Evolutionary conservation across 37 sponge, comb jelly and placozoan genomes (phyloP), one percentile per base, ranked within the genome.

Genomic region (Aplysina aerophoba): DNA sequence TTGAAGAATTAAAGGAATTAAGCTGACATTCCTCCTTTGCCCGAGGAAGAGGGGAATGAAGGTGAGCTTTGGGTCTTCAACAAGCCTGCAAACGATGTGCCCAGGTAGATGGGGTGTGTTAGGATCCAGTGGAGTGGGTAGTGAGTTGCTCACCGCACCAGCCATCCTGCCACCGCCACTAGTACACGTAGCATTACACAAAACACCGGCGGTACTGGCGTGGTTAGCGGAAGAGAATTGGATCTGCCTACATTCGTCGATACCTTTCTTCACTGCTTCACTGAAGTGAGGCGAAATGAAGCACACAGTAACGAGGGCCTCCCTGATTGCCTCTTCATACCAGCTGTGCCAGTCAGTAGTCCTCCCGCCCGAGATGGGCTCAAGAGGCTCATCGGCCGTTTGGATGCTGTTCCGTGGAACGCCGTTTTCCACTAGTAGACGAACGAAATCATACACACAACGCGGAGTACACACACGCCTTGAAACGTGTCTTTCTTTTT

Each of bases 11-110:
- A 75, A 21, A 41, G 78, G 78, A 36, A 75, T 21, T 53, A 50
- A 75, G 21, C 54, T 75, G 24, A 14, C 20, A 41, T 75, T 54
- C 54, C 25, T 75, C 21, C 41, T 44, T 3, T n/a, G 15, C 1
- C 78, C 78, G 11, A 75, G 78, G 53, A 75, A 75, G 15, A 75
- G 11, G 33, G 78, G 78, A 36, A 75, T 54, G 41, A 75, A 75
- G 3, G 54, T 21, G 25, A 75, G 27, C 24, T 27, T 2, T 28
- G 64, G 28, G 11, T 62, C 24, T 28, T 62, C 28, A 62, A 62
- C 11, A 28, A 62, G 64, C 5, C 28, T 62, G 4, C 64, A 14
- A n/a, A 62, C 24, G 12, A 62, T 62, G 2, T 62, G 64, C 5
- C 64, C 64, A 62, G 64, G 64, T n/a, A 62, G 64, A 27, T 62